Evolutionary conservation across 2,888 invertebrate species (phyloP), one percentile per base, ranked within the genome.

Genomic region (Melieria omissa): DNA sequence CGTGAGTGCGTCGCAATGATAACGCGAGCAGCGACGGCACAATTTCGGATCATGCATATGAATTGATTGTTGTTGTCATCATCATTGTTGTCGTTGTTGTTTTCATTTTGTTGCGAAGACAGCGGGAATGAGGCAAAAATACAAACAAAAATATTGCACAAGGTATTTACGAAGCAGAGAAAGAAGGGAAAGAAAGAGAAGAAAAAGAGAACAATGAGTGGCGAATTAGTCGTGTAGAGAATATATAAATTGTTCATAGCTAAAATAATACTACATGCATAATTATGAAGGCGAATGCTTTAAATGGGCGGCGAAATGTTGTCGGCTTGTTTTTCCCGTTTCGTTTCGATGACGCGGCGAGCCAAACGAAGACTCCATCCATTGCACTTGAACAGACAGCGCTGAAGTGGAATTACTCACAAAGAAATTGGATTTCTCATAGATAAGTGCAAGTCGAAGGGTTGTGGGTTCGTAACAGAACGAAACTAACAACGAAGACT

Each of bases 1-100:
- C 29, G 29, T 3, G 29, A 44, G 55, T 64, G 58, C 64, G 65
- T 62, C 45, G 62, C 73, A 71, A 67, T 73, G 67, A 70, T 66
- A 70, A 70, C 16, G 46, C 63, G 16, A 10, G 5, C 29, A 29
- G 52, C 29, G 9, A 42, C 41, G 42, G 42, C 66, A 66, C 29
- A 44, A 44, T 61, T 12, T 12, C 49, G 46, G 49, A 14, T 58
- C 46, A 52, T 55, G 57, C 54, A 44, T 45, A 49, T 45, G 8
- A 62, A 52, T 62, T 66, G 58, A 49, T 70, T 64, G 46, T 71
- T 70, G 64, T 64, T 52, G 16, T 55, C n/a, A 44, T 61, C 46
- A 45, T 66, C 10, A n/a, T 42, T 57, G 44, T 54, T 65, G 65
- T 6, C 4, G 41, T n/a, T 16, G 70, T 63, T 64, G 49, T 52